Evolutionary conservation across 92 coral and sea anemone species (phyloP), one percentile per base, ranked within the genome.

Genomic region (Chrysogorgia sp.): DNA sequence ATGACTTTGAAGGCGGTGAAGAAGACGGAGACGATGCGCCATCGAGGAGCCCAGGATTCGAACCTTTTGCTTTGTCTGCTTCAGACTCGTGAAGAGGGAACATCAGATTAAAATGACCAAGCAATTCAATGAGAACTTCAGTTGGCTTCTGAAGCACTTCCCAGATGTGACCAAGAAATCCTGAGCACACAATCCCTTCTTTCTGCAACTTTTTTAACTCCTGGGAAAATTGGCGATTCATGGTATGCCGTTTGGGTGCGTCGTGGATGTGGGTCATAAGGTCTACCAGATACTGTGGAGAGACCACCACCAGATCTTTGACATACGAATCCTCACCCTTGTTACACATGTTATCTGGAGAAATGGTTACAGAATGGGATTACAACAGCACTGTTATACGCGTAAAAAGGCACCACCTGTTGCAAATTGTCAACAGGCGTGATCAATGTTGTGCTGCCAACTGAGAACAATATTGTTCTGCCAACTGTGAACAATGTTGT

Each of bases 31-130:
- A 56, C 17, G 0, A 22, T 5, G 34, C 37, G 2, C 2, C 22
- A 9, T 22, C 23, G 31, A 34, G 19, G 6, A 37, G 45, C 21
- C 56, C 59, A 0, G 74, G 62, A 43, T 75, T 34, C n/a, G 61
- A 50, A 0, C 40, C 71, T 15, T 47, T 7, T 2, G 7, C n/a
- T 47, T 47, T n/a, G 43, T 37, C 12, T 37, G 5, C 43, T 4
- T 37, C 12, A 12, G 43, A 5, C 14, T 12, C n/a, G 53, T 15
- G 15, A 7, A 87, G 26, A 0, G 93, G 85, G 49, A 87, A 87
- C 61, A 90, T 68, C 76, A 90, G 47, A 22, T 90, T 90, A 26
- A 63, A 78, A 20, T 76, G 86, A 28, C 85, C 86, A 24, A 90
- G 81, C 40, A 90, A 67, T 32, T 80, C 85, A 3, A 90, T 74